These are phyloP conservation scores for Microctenopoma lineatum DNA, from an alignment of 2,797 vertebrate genomes.

Conservation along the genomic window DNA sequence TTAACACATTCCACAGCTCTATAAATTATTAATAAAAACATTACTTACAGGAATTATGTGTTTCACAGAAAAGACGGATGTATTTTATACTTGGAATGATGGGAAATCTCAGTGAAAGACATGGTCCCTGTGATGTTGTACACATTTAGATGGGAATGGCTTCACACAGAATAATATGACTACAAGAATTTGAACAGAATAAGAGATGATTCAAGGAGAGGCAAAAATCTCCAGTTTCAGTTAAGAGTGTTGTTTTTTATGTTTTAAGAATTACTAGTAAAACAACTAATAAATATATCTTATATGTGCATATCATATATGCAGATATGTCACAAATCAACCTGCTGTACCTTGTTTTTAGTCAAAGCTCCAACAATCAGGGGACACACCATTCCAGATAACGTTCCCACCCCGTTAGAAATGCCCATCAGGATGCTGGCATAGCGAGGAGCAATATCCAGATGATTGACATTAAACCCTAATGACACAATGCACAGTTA, in stretches of 20 bases:
- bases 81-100: constrained; percentile 7
- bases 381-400: constrained; percentile 98
- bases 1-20: constrained; percentile 21
- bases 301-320: neutral
- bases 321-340: constrained; percentile 1
- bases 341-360: constrained; percentile 89
- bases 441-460: constrained; percentile 97
- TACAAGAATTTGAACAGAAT: neutral
- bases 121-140: constrained; percentile 5
- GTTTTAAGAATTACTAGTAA: neutral
- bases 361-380: constrained; percentile 97
- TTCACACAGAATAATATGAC: neutral
- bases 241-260: neutral
- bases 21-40: constrained; percentile 39
- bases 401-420: constrained; percentile 95
- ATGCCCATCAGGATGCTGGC: constrained; percentile 99
- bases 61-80: constrained; percentile 15
- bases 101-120: neutral
- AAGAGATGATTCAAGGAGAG: neutral
- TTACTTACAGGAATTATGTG: constrained; percentile 4
- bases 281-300: neutral
- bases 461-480: constrained; percentile 99
- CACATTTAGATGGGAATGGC: neutral
- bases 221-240: neutral
- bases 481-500: constrained; percentile 11